Evolutionary conservation across 2,113 vertebrate genomes (phyloP), one percentile per base, ranked within the genome.

Genomic region (Neogale vison): DNA sequence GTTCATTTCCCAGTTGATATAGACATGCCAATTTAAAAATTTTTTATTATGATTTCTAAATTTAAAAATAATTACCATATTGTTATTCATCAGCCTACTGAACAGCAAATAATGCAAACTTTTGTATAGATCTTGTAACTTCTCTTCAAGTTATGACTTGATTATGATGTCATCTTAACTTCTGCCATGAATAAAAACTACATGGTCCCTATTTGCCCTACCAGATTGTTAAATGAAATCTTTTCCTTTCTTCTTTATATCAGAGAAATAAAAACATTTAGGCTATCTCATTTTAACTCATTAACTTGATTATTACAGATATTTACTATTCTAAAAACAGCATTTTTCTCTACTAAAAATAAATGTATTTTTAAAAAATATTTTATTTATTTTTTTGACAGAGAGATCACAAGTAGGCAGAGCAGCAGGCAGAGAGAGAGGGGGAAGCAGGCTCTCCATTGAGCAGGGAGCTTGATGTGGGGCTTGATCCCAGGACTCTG

Each of bases 241-340:
- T 57, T 79, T 65, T 36, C 2, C 7, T 18, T 93, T 88, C 94
- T 86, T 83, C 26, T 52, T 80, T 36, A 76, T 45, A 59, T 34
- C 47, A 42, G 24, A 95, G 26, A 79, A 59, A 93, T 12, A 39
- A 69, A 93, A 92, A 50, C 72, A 74, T 24, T 74, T 74, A 82
- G 26, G 81, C n/a, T 79, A 50, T 69, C 26, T 87, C 26, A 87
- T 36, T 96, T 85, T 87, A 52, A 84, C 24, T 83, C 4, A 74
- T 45, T 61, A 80, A 11, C 11, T 87, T 36, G 42, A 85, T 59
- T 80, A 94, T 69, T 83, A 90, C 0, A 90, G 45, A 39, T 89
- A 92, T 86, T 94, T 94, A 74, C 23, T 87, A 79, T 63, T 95
- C 89, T 29, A 74, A 96, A 89, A 81, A 65, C 72, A 90, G 6